Evolutionary conservation across 2,113 vertebrate genomes (phyloP).

Genomic region (Misgurnus anguillicaudatus): DNA sequence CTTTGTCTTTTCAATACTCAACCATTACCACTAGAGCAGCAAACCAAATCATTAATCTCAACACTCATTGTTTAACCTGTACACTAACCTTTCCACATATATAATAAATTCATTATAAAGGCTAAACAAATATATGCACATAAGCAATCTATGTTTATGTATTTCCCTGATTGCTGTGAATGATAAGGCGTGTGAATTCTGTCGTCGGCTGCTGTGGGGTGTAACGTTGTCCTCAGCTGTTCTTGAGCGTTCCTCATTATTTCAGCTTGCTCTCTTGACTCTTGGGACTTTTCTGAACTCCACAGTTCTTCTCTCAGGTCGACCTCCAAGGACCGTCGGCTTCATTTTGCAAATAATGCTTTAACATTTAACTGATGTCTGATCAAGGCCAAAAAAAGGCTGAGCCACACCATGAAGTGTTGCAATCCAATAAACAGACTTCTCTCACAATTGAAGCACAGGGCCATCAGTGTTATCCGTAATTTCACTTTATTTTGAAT

Average conservation of each 20-base stretch:
- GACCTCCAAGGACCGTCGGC: constrained; percentile 14
- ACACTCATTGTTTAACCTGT: background rate
- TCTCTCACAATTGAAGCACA: constrained; percentile 55
- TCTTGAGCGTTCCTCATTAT: constrained; percentile 32
- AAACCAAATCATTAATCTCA: background rate
- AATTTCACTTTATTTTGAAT: constrained; percentile 57
- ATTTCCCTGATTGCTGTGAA: constrained; percentile 38
- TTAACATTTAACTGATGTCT: constrained; percentile 18
- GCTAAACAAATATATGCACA: too few species aligned
- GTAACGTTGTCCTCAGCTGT: constrained; percentile 32
- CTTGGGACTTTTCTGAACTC: constrained; percentile 36
- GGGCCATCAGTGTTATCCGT: constrained; percentile 50
- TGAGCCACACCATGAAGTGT: constrained; percentile 33
- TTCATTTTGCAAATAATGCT: background rate
- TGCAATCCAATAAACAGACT: constrained; percentile 42
- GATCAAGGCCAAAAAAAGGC: constrained; percentile 25
- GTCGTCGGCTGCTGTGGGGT: constrained; percentile 30
- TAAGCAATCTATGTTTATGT: constrained; percentile 6
- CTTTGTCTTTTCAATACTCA: background rate
- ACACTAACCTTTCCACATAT: background rate
- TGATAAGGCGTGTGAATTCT: constrained; percentile 32
- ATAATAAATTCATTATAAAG: background rate
- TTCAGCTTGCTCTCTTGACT: constrained; percentile 19
- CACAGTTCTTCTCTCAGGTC: background rate
- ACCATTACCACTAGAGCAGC: background rate